Base-by-base conservation (phyloP, 1,140 invertebrate genomes). In the Yoshiicerus persimilis region DNA sequence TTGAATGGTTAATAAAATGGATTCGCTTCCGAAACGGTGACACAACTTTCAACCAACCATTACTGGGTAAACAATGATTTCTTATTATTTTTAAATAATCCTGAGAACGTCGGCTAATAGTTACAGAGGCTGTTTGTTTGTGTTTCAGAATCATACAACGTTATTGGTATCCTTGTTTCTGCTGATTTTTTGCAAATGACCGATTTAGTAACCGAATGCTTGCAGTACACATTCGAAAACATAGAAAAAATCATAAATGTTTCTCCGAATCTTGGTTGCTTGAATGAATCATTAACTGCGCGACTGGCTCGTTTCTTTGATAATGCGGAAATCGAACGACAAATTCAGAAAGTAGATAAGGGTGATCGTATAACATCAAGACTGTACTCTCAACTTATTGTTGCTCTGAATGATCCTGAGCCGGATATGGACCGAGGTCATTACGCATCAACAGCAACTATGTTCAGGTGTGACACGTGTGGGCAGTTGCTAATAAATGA, bases 1-100 rank as follows among this genome's bases (percentile, higher is more conserved):
- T 99, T 92, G 97, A 99, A 90, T 99, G 97, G 97, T 93, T 99
- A n/a, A 98, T 99, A 96, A 95, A 95, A 89, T 99, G 97, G 97
- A 96, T 98, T 16, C 93, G 93, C 89, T 87, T 92, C 80, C 87
- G 89, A 6, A 62, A 30, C 13, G 39, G 64, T 9, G 32, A 84
- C 13, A 75, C 25, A 11, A 0, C 30, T 30, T n/a, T 39, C 2
- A 94, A 95, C 84, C 95, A 95, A 93, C 96, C 96, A 4, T 92
- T 95, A 88, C 92, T 98, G 23, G 93, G 93, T 94, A 89, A 91
- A 89, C 89, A n/a, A n/a, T n/a, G n/a, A n/a, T n/a, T n/a, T n/a
- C n/a, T n/a, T n/a, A n/a, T n/a, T n/a, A n/a, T n/a, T n/a, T n/a
- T n/a, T n/a, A n/a, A n/a, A n/a, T n/a, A n/a, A n/a, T n/a, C n/a